Evolutionary conservation across 1,140 invertebrate genomes (phyloP).

Genomic region (Bombyx mori): ASM3026992v2 NC_085130.1:7437001-7437500

Average conservation of each 20-base stretch:
- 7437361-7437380: conserved; percentile 79
- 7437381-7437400: conserved; percentile 40
- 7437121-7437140: conserved; percentile 64
- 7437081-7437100: conserved; percentile 63
- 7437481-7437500: conserved; percentile 39
- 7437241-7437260: conserved; percentile 51
- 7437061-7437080: conserved; percentile 52
- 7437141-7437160: conserved; percentile 62
- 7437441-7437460: conserved; percentile 81
- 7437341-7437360: conserved; percentile 70
- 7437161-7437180: conserved; percentile 49
- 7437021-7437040: conserved; percentile 55
- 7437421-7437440: conserved; percentile 77
- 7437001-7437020: conserved; percentile 59
- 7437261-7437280: conserved; percentile 61
- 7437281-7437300: conserved; percentile 46
- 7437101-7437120: conserved; percentile 67
- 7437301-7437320: conserved; percentile 67
- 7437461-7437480: conserved; percentile 66
- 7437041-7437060: conserved; percentile 54
- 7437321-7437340: conserved; percentile 61
- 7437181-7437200: conserved; percentile 47
- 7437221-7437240: conserved; percentile 61
- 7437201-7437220: conserved; percentile 64
- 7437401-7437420: conserved; percentile 71